phyloP scores from a whole-genome alignment of 2,888 invertebrate species.

The Amitus sp. region DNA sequence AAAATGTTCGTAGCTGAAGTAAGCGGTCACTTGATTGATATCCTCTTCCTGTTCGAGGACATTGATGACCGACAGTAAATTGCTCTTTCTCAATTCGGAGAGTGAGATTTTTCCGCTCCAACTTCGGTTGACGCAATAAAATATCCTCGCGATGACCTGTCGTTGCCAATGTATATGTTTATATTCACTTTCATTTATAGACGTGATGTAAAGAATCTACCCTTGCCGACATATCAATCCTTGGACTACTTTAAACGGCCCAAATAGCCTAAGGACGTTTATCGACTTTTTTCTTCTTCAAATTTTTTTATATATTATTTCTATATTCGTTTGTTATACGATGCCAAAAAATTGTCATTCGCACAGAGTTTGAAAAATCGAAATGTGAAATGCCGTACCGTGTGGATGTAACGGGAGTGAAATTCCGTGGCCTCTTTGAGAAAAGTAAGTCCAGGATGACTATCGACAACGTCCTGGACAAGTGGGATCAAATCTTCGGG shows the following conservation, averaged over 20 bases:
- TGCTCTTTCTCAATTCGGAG: conserved; percentile 89
- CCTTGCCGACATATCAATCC: no score
- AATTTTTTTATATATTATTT: no score
- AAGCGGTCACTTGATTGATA: conserved; percentile 92
- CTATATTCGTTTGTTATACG: no score
- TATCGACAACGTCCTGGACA: conserved; percentile 97
- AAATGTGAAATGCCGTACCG: conserved; percentile 69
- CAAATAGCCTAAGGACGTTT: no score
- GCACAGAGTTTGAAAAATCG: background rate
- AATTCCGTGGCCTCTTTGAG: conserved; percentile 98
- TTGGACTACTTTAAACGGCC: no score
- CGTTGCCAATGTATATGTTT: conserved; percentile 56
- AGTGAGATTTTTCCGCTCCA: conserved; percentile 95
- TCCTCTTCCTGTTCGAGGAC: conserved; percentile 95
- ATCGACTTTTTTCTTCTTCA: no score
- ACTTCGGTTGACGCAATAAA: conserved; percentile 95
- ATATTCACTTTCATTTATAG: no score
- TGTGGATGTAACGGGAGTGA: conserved; percentile 98
- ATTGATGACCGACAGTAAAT: conserved; percentile 81
- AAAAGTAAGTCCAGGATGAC: conserved; percentile 97
- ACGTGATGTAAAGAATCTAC: no score
- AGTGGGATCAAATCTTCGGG: conserved; percentile 95
- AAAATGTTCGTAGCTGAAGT: conserved; percentile 98
- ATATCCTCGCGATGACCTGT: conserved; percentile 97
- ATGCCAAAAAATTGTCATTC: background rate